Base-by-base conservation (phyloP, 2,888 invertebrate species). In the Halocaridina rubra region DNA sequence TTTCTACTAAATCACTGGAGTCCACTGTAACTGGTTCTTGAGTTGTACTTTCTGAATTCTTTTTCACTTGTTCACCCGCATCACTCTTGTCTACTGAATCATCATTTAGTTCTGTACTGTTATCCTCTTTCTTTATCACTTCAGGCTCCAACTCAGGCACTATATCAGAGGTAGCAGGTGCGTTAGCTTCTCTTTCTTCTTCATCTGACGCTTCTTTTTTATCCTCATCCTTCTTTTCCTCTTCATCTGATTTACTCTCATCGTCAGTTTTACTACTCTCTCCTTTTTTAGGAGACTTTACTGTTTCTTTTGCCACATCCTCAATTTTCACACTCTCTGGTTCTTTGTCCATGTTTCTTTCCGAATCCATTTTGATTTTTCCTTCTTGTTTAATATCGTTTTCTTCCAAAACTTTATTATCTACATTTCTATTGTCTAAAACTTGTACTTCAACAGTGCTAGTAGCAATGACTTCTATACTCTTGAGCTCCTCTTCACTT, bases 121-220 rank as follows among this genome's bases (percentile, higher is more conserved):
- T 74, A 22, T 74, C 72, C 33, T 33, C 72, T 2, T 33, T 16
- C 27, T 74, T 19, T 46, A 39, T 16, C 27, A 74, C 74, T 67
- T 74, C 30, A 67, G 53, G 30, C 29, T 69, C 67, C 53, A 29
- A 22, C 74, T 64, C 64, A 39, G 30, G 53, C 32, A 24, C n/a
- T 10, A 39, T 24, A 10, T 78, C 67, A 30, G 24, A 4, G 33
- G 33, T 32, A 64, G 19, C 33, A 67, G 22, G 22, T 39, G 27
- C 39, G 1, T 3, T 32, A 22, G 29, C 13, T 19, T 19, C 59
- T 33, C 19, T 59, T 19, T 69, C 64, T 46, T 88, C 88, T 59
- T 88, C 85, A 53, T 86, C 86, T 24, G 74, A 71, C 32, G 64
- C 84, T 71, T 85, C 85, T 32, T 79, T 81, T 53, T 78, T 81